A percentile compares a stretch with the other conserved stretches of the same genome.
Evolutionary conservation across 1,140 invertebrate genomes (phyloP).

Genomic region (Bombus haemorrhoidalis): DNA sequence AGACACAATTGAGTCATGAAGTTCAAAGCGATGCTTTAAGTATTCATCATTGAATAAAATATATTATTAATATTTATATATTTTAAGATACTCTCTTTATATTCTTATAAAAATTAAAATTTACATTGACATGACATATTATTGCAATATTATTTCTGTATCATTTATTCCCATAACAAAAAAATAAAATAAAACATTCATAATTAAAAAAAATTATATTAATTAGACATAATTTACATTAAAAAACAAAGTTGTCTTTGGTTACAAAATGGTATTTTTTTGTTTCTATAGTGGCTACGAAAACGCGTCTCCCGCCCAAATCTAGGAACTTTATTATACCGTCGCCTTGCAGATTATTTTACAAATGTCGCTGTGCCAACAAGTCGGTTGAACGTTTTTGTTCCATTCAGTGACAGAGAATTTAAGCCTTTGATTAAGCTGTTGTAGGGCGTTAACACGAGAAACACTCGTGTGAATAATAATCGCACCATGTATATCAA

Average conservation of each 20-base stretch:
- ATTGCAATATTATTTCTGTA: background rate
- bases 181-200: background rate
- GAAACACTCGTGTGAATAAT: slow-evolving; percentile 35
- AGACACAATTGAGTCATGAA: slow-evolving; percentile 95
- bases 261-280: slow-evolving; percentile 10
- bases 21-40: slow-evolving; percentile 91
- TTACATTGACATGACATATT: background rate
- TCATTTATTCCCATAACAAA: background rate
- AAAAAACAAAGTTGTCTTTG: background rate
- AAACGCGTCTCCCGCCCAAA: slow-evolving; percentile 66
- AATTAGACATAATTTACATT: no score
- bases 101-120: slow-evolving; percentile 36
- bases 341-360: slow-evolving; percentile 40
- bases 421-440: slow-evolving; percentile 10
- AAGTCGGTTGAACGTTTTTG: slow-evolving; percentile 54
- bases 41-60: slow-evolving; percentile 82
- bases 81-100: background rate
- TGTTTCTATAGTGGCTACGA: slow-evolving; percentile 13
- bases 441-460: slow-evolving; percentile 37
- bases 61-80: slow-evolving; percentile 7
- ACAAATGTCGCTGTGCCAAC: slow-evolving; percentile 57
- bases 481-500: slow-evolving; percentile 73
- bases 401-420: slow-evolving; percentile 34
- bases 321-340: slow-evolving; percentile 57
- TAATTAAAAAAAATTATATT: background rate